A percentile compares a stretch with the other conserved stretches of the same genome.
phyloP scores from a whole-genome alignment of 2,888 invertebrate genomes.

The Platycheirus rosarum region DNA sequence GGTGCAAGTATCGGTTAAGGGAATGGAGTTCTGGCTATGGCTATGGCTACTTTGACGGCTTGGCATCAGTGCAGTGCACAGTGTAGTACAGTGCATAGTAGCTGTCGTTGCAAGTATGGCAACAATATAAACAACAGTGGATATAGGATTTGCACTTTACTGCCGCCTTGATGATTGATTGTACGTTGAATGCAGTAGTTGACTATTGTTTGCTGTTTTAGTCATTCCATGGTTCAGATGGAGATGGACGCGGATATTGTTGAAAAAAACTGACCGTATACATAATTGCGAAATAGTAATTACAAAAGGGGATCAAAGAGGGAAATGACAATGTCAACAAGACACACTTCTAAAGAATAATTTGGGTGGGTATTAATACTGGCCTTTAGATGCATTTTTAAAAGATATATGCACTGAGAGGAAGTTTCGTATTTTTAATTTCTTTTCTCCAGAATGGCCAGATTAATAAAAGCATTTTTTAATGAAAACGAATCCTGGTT shows the following conservation, averaged over 20 bases:
- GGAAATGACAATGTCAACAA: not conserved
- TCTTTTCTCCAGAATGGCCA: no score
- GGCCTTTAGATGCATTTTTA: not conserved
- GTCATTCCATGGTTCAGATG: not conserved
- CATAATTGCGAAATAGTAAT: not conserved
- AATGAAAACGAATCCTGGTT: no score
- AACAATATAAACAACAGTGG: conserved; percentile 31
- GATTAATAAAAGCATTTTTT: no score
- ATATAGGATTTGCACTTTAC: conserved; percentile 56
- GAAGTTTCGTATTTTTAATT: no score
- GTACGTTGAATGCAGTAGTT: conserved; percentile 63
- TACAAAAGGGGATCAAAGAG: not conserved
- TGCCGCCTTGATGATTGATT: conserved; percentile 72
- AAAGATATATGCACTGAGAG: no score
- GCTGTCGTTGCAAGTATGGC: conserved; percentile 42
- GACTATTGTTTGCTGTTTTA: conserved; percentile 65
- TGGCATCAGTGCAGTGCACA: no score
- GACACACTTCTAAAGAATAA: not conserved
- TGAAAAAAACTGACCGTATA: conserved; percentile 9
- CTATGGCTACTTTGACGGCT: conserved; percentile 16
- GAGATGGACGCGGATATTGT: not conserved
- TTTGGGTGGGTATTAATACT: not conserved
- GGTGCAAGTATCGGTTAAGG: conserved; percentile 37
- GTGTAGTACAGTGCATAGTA: not conserved
- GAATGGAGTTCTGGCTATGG: conserved; percentile 11